phyloP scores from a whole-genome alignment of 2,113 vertebrate species.

The Columbina picui region DNA sequence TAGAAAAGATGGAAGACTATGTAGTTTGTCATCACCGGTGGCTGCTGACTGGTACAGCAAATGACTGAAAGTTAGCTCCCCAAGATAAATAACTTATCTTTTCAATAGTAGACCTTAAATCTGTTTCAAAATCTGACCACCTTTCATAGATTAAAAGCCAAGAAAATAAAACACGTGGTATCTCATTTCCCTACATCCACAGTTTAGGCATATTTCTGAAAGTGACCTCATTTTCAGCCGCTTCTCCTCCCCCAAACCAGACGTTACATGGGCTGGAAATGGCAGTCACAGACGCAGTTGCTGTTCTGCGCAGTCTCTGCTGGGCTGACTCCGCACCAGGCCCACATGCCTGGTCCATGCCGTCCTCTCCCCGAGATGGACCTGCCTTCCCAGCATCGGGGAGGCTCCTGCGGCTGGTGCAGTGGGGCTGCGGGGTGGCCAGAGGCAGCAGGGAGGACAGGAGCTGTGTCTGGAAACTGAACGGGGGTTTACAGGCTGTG shows the following conservation, averaged over 20 bases:
- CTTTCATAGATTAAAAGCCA: background rate
- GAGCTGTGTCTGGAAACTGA: background rate
- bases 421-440: background rate
- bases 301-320: background rate
- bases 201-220: background rate
- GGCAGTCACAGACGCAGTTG: background rate
- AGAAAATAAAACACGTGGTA: background rate
- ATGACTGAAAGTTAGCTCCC: background rate
- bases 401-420: background rate
- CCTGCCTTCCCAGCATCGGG: background rate
- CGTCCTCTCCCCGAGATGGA: fast-evolving
- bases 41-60: background rate
- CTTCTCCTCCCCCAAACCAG: background rate
- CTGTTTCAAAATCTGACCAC: background rate
- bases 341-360: background rate
- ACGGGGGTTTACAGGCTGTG: background rate
- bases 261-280: background rate
- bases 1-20: background rate
- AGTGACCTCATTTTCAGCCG: background rate
- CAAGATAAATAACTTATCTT: background rate
- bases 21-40: background rate
- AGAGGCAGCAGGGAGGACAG: background rate
- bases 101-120: background rate
- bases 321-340: background rate
- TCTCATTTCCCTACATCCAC: background rate